Evolutionary conservation across 2,113 vertebrate genomes (phyloP).

Genomic region (Oophaga pumilio): DNA sequence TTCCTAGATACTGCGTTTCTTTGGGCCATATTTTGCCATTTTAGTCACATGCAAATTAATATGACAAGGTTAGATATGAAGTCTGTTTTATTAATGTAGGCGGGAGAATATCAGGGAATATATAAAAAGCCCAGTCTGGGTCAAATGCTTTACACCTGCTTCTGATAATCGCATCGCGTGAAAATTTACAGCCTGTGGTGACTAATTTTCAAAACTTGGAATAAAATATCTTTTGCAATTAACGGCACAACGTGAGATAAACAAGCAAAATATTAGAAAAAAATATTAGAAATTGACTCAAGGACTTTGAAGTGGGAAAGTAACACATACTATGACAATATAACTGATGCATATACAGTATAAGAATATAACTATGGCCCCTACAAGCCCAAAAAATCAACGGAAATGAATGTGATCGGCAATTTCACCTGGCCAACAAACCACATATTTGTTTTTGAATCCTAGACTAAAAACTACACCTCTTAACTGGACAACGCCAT

Average conservation of each 20-base stretch:
- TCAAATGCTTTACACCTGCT: constrained; percentile 8
- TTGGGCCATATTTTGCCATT: constrained; percentile 27
- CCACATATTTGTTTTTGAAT: background rate
- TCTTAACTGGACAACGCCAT: too few relatives aligned
- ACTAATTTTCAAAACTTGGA: constrained; percentile 5
- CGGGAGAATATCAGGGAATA: background rate
- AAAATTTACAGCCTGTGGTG: constrained; percentile 5
- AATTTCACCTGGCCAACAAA: background rate
- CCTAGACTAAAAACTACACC: background rate
- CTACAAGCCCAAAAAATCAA: background rate
- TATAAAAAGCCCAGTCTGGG: background rate
- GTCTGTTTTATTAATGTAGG: background rate
- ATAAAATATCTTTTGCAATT: background rate
- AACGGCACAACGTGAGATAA: background rate
- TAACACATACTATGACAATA: background rate
- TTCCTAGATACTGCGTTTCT: constrained; percentile 37
- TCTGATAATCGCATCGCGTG: constrained; percentile 3
- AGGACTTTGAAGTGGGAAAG: background rate
- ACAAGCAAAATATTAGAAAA: background rate
- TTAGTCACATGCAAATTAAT: constrained; percentile 1
- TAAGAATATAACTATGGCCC: background rate
- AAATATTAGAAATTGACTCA: background rate
- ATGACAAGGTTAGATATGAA: constrained; percentile 28
- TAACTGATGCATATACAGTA: background rate
- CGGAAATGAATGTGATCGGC: background rate